Evolutionary conservation across 2,113 vertebrate genomes (phyloP), one percentile per base, ranked within the genome.

Genomic region (Hippocampus comes): DNA sequence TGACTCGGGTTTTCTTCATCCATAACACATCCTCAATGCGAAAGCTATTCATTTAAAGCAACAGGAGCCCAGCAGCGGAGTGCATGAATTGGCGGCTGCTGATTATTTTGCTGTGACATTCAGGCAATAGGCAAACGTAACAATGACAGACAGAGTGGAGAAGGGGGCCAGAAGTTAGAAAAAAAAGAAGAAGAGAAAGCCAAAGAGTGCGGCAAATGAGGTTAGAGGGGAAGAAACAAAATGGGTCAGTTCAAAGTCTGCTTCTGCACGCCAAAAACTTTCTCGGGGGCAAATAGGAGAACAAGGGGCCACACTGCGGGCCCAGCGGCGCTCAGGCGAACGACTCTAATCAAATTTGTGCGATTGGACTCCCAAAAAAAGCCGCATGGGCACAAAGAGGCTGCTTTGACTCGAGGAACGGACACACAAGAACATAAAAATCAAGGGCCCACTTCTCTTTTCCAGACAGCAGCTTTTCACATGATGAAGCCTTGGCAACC

Each of bases 311-410:
- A 81, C 74, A 82, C 78, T 86, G 70, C 85, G 55, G 79, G 79
- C 67, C 74, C 66, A 18, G 63, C 72, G 72, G 78, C 74, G 74
- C 85, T 75, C 80, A 67, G 85, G 82, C 86, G 76, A 89, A 86
- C 61, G 20, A 48, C 81, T 78, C 71, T 90, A 92, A 92, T 92
- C 88, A 76, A 89, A 92, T 92, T 86, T 88, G 87, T 89, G 82
- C 84, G 85, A 90, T 83, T 89, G 84, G 78, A 84, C 79, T 84
- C 75, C 12, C 63, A 65, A 79, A 84, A 46, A 80, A 74, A 78
- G 72, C 78, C n/a, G 43, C 6, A 2, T 69, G 51, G 70, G 68
- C 82, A 81, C 85, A 79, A 88, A 61, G 76, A 84, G 78, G 60
- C 66, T 81, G 77, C 81, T 88, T 88, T 90, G 83, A 90, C 69